Evolutionary conservation across 1,140 invertebrate genomes (phyloP).

Genomic region (Prorops nasuta): DNA sequence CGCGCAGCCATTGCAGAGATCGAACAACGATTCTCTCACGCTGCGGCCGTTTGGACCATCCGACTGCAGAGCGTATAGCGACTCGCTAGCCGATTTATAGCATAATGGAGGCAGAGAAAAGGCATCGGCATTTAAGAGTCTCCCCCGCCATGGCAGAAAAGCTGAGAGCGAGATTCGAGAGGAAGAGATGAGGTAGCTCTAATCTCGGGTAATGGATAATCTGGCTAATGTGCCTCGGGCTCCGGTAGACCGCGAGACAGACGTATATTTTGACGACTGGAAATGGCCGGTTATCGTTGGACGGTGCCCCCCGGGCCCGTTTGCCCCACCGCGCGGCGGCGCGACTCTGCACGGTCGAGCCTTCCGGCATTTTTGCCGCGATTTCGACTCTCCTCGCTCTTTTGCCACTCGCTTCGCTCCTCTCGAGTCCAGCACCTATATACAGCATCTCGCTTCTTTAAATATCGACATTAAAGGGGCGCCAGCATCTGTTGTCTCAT

Average conservation of each 20-base stretch:
- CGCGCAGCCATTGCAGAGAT: too few relatives aligned
- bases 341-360: background rate
- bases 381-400: too few relatives aligned
- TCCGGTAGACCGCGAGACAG: constrained; percentile 18
- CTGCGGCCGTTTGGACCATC: too few relatives aligned
- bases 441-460: too few relatives aligned
- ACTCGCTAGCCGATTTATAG: too few relatives aligned
- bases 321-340: background rate
- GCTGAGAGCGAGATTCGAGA: constrained; percentile 17
- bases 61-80: too few relatives aligned
- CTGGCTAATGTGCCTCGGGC: background rate
- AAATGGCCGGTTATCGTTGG: constrained; percentile 37
- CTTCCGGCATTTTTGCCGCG: constrained; percentile 6
- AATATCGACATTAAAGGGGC: constrained; percentile 34
- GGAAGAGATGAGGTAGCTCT: constrained; percentile 27
- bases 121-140: too few relatives aligned
- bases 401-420: too few relatives aligned
- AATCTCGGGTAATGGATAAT: constrained; percentile 23
- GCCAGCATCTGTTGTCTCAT: too few relatives aligned
- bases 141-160: background rate
- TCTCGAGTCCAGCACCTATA: too few relatives aligned
- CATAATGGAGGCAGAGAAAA: too few relatives aligned
- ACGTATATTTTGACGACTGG: constrained; percentile 52
- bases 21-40: too few relatives aligned
- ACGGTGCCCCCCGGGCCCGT: constrained; percentile 12